Evolutionary conservation across 2,797 vertebrate species (phyloP), one percentile per base, ranked within the genome.

Genomic region (Tympanoctomys barrerae): DNA sequence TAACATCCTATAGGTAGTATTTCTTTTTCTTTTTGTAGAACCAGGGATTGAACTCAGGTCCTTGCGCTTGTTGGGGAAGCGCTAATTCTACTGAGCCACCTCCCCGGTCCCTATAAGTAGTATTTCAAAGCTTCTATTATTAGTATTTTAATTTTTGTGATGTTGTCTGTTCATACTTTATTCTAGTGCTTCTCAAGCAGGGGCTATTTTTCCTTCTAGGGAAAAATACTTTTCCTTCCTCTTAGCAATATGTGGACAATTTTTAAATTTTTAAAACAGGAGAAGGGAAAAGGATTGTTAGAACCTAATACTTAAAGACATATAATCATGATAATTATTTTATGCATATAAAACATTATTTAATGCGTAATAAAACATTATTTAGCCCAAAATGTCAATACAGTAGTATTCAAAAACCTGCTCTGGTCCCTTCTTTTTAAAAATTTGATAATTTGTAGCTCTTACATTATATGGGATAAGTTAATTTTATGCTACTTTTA

Each of bases 401-500:
- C 13, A 4, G 10, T 57, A 70, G 31, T 57, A 7, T 5, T 64
- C 49, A 87, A 62, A 92, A 90, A 36, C 3, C 59, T 87, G 59
- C 14, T 83, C 57, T 88, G 11, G 57, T 52, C 7, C 22, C 13
- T 78, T 49, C 5, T 79, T 62, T 28, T 61, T 24, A 61, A 26
- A 90, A 39, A 19, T 28, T 57, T 87, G 62, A 36, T 64, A 75
- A 79, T 82, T 28, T 80, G 5, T 75, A 87, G 22, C 59, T 87
- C 31, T 26, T 62, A 36, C 28, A 24, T 93, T 62, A 73, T 21
- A 62, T 49, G 24, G 19, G 78, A 14, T 92, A 66, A 85, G 24
- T 91, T 95, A 94, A 54, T 11, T 71, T 5, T 81, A n/a, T 7
- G 68, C 14, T 77, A 4, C 2, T 89, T 91, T 96, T 91, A 33